A percentile compares a stretch with the other conserved stretches of the same genome.
Evolutionary conservation across 2,797 vertebrate genomes (phyloP).

Genomic region (Heteromormyrus szaboi): DNA sequence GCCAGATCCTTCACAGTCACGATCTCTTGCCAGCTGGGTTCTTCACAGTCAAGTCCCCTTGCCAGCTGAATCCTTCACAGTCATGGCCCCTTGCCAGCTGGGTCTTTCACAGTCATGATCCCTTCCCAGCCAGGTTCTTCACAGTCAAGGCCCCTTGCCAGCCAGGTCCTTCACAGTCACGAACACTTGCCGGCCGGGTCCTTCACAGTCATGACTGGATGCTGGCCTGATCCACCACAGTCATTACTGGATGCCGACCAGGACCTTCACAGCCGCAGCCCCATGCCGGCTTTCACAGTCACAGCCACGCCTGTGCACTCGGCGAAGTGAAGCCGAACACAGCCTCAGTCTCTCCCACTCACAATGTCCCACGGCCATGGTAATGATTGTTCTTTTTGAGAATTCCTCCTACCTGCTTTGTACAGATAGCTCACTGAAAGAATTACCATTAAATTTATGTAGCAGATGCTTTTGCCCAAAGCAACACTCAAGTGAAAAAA

Average conservation of each 20-base stretch:
- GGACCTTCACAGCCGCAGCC: neutral
- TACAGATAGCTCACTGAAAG: neutral
- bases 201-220: neutral
- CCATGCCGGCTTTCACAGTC: neutral
- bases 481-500: neutral
- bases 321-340: neutral
- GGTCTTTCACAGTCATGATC: neutral
- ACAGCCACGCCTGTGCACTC: neutral
- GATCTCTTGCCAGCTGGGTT: neutral
- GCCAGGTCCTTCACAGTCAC: neutral
- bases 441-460: neutral
- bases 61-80: neutral
- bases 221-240: neutral
- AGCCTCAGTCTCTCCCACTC: neutral
- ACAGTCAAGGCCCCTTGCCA: neutral
- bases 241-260: neutral
- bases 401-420: neutral
- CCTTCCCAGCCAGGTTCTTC: neutral
- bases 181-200: neutral
- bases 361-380: neutral
- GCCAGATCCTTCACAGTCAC: too few relatives aligned
- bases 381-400: neutral
- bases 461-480: neutral
- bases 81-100: rapidly evolving
- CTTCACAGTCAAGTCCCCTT: neutral